Evolutionary conservation across 2,797 vertebrate genomes (phyloP).

Genomic region (Yasuhikotakia modesta): DNA sequence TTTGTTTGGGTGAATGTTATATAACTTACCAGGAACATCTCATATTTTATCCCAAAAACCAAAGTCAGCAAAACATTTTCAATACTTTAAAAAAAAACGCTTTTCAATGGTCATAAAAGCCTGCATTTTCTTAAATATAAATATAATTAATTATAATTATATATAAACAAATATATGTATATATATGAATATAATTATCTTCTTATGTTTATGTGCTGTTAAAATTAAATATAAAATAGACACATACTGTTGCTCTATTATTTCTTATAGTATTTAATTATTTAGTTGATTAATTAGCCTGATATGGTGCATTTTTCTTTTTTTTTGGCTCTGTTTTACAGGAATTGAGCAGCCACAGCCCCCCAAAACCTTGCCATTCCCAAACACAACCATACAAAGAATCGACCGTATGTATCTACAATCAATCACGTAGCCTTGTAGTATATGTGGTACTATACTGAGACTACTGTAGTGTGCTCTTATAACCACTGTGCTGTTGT

Average conservation of each 20-base stretch:
- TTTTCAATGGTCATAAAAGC: too few species aligned
- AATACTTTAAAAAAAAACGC: too few species aligned
- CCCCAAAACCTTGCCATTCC: slow-evolving; percentile 66
- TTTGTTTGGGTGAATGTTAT: background rate
- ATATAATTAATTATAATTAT: too few species aligned
- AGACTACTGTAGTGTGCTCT: background rate
- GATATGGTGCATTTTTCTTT: slow-evolving; percentile 37
- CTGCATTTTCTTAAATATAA: too few species aligned
- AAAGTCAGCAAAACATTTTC: too few species aligned
- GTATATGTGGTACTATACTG: background rate
- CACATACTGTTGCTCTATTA: too few species aligned
- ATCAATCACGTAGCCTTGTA: background rate
- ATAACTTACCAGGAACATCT: background rate
- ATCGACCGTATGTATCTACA: slow-evolving; percentile 79
- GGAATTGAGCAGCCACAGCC: slow-evolving; percentile 79
- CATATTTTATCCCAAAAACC: too few species aligned
- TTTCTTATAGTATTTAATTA: too few species aligned
- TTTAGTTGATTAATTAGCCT: background rate
- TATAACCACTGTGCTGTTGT: background rate
- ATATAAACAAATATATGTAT: too few species aligned
- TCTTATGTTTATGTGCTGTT: too few species aligned
- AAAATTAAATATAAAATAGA: too few species aligned
- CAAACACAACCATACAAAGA: slow-evolving; percentile 76
- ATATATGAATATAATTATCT: too few species aligned
- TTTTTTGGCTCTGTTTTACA: slow-evolving; percentile 59